Percentiles rank a stretch among this genome's conserved stretches.
Conservation (phyloP, 1,140 invertebrate genomes). For the Drosophila cardini region DNA sequence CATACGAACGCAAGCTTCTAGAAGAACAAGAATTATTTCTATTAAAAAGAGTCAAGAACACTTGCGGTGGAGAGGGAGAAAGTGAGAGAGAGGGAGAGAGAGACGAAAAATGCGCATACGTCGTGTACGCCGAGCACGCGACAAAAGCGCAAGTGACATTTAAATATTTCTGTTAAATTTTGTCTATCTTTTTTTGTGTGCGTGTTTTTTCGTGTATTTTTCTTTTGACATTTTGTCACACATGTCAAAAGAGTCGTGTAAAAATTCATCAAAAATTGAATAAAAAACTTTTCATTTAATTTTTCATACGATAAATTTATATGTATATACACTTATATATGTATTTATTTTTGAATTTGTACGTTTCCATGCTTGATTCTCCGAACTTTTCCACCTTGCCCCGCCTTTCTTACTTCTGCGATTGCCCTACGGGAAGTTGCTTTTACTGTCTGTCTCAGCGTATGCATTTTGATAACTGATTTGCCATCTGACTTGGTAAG, state of each 20-base stretch:
- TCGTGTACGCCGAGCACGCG: conserved; percentile 29
- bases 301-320: conserved; percentile 52
- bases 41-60: conserved; percentile 46
- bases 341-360: not conserved
- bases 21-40: conserved; percentile 26
- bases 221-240: conserved; percentile 55
- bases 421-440: conserved; percentile 34
- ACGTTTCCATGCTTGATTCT: conserved; percentile 12
- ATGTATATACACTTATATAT: not conserved
- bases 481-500: conserved; percentile 37
- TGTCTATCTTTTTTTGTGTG: conserved; percentile 4
- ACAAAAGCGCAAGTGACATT: conserved; percentile 47
- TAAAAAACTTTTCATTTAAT: conserved; percentile 51
- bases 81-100: not conserved
- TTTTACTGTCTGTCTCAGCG: conserved; percentile 11
- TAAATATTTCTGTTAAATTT: conserved; percentile 66
- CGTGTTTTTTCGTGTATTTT: conserved; percentile 9
- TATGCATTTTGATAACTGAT: conserved; percentile 45
- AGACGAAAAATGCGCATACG: conserved; percentile 61
- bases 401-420: not conserved
- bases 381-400: not conserved
- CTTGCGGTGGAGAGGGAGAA: too few relatives aligned
- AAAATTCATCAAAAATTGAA: conserved; percentile 25
- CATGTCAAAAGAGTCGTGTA: conserved; percentile 36
- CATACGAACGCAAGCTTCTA: conserved; percentile 41